phyloP scores from a whole-genome alignment of 2,797 vertebrate genomes.

The Toxotes lorentzi region DNA sequence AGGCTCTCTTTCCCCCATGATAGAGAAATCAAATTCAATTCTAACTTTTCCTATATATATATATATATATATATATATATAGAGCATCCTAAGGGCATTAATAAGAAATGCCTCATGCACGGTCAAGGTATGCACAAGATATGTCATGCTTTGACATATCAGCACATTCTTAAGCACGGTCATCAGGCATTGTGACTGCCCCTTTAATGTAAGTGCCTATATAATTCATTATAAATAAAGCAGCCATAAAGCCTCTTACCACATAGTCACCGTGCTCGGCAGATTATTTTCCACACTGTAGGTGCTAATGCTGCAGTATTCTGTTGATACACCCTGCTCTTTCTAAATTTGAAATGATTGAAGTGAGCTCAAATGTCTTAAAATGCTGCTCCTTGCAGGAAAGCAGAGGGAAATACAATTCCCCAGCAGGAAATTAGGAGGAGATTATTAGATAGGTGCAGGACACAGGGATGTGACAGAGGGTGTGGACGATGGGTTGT shows the following conservation, averaged over 20 bases:
- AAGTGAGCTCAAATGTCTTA: constrained; percentile 28
- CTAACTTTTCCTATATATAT: background rate
- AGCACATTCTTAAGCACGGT: constrained; percentile 34
- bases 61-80: background rate
- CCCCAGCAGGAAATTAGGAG: constrained; percentile 3
- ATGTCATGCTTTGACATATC: constrained; percentile 35
- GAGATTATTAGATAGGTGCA: background rate
- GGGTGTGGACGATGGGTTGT: background rate
- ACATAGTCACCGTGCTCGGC: background rate
- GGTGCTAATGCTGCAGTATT: constrained; percentile 44
- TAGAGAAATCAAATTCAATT: constrained; percentile 35
- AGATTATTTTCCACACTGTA: constrained; percentile 8
- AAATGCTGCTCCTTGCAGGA: constrained; percentile 34
- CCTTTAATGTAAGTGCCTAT: constrained; percentile 26
- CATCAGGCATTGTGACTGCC: constrained; percentile 35
- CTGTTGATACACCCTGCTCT: background rate
- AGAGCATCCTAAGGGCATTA: constrained; percentile 27
- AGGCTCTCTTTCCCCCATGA: constrained; percentile 12
- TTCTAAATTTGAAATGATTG: constrained; percentile 38
- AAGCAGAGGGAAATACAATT: constrained; percentile 17
- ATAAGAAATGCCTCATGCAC: constrained; percentile 31
- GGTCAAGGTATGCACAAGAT: background rate
- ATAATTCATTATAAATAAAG: constrained; percentile 49
- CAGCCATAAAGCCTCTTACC: constrained; percentile 1
- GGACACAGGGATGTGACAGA: background rate